phyloP scores from a whole-genome alignment of 2,888 invertebrate species.

The Agrilus biguttatus region DNA sequence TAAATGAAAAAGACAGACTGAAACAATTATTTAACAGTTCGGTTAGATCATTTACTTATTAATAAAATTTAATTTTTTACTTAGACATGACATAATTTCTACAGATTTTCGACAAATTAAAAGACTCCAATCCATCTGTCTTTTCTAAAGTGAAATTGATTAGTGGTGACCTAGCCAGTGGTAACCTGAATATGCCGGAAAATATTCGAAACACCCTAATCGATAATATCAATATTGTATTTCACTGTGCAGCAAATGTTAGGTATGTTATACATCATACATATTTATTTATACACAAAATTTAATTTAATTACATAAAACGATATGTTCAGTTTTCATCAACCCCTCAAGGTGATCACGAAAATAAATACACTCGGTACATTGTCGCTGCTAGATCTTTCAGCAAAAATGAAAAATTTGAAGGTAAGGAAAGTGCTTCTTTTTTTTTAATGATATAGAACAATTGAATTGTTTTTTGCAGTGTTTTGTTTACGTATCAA shows the following conservation, averaged over 20 bases:
- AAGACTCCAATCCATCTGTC: constrained; percentile 45
- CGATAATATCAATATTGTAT: constrained; percentile 68
- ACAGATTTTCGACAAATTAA: constrained; percentile 57
- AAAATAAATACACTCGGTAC: constrained; percentile 79
- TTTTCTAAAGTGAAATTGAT: constrained; percentile 55
- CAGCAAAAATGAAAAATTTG: constrained; percentile 59
- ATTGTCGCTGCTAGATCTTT: constrained; percentile 59
- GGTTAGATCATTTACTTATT: no score
- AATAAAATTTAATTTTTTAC: no score
- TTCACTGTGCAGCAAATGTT: constrained; percentile 94
- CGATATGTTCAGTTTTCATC: constrained; percentile 51
- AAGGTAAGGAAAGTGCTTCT: no score
- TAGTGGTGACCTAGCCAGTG: constrained; percentile 60
- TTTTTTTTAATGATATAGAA: no score
- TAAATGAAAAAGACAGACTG: constrained; percentile 52
- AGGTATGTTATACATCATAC: constrained; percentile 30
- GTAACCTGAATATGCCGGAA: constrained; percentile 52
- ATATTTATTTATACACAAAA: background rate
- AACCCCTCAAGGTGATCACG: constrained; percentile 74
- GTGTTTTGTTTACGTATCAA: constrained; percentile 73
- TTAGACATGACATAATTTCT: no score
- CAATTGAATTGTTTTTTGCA: constrained; percentile 15
- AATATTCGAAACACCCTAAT: constrained; percentile 47
- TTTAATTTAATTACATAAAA: background rate
- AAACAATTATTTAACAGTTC: constrained; percentile 50